Base-by-base conservation (phyloP, 2,797 vertebrate genomes). In the Hypotaenidia okinawae region DNA sequence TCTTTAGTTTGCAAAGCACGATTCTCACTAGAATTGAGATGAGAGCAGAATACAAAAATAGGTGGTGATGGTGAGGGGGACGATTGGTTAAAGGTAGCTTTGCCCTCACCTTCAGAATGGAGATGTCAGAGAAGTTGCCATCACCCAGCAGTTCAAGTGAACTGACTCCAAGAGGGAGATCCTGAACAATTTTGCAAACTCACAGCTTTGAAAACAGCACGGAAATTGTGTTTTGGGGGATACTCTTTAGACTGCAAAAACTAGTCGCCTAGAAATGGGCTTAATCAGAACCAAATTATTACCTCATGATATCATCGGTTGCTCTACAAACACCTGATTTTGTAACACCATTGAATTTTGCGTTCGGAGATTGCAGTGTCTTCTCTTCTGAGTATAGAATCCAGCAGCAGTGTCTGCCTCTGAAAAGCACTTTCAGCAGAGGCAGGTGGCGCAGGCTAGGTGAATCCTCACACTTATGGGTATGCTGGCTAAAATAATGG, bases 31-130 rank as follows among this genome's bases (percentile, higher is more conserved):
- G 85, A 85, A 66, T 69, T 64, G 80, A 75, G 70, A 95, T 83
- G 94, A 89, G 87, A 85, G 52, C 27, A 61, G 96, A 96, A 97
- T 97, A 92, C 85, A 90, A 93, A 97, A 95, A 83, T 49, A 92
- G 84, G 78, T 62, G 61, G 28, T 94, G 39, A 27, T 82, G 70
- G 52, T 63, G 54, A 47, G 68, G 51, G 54, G 61, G 87, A 81
- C 24, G n/a, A 57, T 61, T 83, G 47, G 67, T 81, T 84, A 88
- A 82, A 94, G 74, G 51, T 35, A 80, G 39, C 39, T 90, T 78
- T 88, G 93, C 84, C 87, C 85, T 83, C 77, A 89, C 32, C 33
- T 90, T 93, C 61, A 70, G 77, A 82, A 90, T 67, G 72, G 51
- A 93, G 84, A 55, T 16, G 35, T 45, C 57, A 80, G 69, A 37